Evolutionary conservation across 1,140 invertebrate species (phyloP), one percentile per base, ranked within the genome.

Genomic region (Ephestia elutella): DNA sequence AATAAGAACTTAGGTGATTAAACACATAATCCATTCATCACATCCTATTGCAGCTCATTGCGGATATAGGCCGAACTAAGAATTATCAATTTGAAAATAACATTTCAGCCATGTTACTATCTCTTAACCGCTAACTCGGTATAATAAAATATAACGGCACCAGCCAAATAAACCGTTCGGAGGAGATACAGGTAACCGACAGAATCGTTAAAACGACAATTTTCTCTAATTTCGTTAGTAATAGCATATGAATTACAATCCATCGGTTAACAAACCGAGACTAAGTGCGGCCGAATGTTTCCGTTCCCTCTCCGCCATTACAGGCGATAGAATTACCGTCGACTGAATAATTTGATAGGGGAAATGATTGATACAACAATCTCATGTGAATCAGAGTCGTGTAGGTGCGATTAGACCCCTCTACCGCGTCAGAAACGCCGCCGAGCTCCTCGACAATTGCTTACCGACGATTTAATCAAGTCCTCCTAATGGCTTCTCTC

Each of bases 281-380:
- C 82, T 80, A 82, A 85, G 82, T 87, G 80, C 76, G 61, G 63
- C 70, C 68, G 71, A 82, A 82, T 73, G 74, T 79, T 80, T 78
- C 78, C 78, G 75, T 61, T 63, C 62, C 67, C 65, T 72, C 68
- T 69, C 66, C 57, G 64, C 76, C 77, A 80, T 83, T 83, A 80
- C 65, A 66, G 72, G 74, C 75, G 78, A 84, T 83, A 84, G 69
- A 84, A 87, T 84, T 81, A 85, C 77, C 71, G 68, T 70, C 82
- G 80, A 82, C 84, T 82, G 82, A 80, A 86, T 87, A 83, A 87
- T 87, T 84, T 86, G 82, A 84, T 87, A 84, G 75, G 74, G 80
- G 80, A 84, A 85, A 86, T 86, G 85, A 87, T 87, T 87, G 85
- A 87, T 87, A 85, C 81, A 82, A 85, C 79, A 80, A 87, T 86